Evolutionary conservation across 1,140 invertebrate genomes (phyloP).

Genomic region (Bactericera cockerelli): DNA sequence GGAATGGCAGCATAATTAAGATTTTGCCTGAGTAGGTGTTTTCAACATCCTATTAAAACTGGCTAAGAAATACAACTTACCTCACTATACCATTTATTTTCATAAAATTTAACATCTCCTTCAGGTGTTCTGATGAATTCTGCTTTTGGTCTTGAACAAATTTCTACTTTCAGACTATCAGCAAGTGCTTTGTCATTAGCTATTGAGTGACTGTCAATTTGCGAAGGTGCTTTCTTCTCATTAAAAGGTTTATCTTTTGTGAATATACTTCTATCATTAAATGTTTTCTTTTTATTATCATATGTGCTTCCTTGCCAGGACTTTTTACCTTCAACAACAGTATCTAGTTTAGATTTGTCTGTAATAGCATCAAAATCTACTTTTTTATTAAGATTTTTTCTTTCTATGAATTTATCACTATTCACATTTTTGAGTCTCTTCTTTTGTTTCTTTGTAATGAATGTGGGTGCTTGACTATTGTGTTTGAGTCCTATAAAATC

Average conservation of each 20-base stretch:
- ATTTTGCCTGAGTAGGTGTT: no score
- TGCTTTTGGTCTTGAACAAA: neutral
- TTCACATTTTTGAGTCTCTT: neutral
- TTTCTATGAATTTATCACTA: neutral
- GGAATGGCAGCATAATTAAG: no score
- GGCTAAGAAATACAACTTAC: no score
- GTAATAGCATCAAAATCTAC: conserved; percentile 2
- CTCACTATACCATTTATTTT: conserved; percentile 7
- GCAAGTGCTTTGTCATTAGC: neutral
- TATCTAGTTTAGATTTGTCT: neutral
- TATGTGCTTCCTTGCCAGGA: neutral
- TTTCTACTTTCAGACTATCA: neutral
- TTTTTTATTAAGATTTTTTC: conserved; percentile 3
- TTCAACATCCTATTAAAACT: no score
- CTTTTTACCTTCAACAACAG: neutral
- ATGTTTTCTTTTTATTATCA: conserved; percentile 3
- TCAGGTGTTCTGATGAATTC: conserved; percentile 1
- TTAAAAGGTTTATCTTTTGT: neutral
- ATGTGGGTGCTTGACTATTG: neutral
- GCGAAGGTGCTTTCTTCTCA: no score
- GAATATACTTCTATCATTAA: neutral
- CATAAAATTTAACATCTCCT: neutral
- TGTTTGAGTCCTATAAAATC: neutral
- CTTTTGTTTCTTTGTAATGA: conserved; percentile 1
- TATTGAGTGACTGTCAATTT: neutral